Evolutionary conservation across 2,113 vertebrate genomes (phyloP).

Genomic region (Anser cygnoides): DNA sequence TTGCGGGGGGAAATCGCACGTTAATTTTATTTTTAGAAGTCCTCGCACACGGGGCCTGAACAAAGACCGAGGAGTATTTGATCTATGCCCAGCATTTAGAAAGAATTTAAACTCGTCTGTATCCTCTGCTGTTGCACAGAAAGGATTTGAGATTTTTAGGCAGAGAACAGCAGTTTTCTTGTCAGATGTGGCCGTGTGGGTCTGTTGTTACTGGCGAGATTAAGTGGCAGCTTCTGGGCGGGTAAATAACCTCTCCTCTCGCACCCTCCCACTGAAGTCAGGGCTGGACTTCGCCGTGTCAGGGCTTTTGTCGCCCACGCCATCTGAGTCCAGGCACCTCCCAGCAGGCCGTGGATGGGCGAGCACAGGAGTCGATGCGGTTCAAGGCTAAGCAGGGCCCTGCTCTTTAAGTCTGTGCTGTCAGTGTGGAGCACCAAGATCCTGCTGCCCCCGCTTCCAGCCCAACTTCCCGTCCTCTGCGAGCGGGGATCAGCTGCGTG

Average conservation of each 20-base stretch:
- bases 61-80: neutral
- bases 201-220: neutral
- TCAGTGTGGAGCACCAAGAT: neutral
- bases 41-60: rapidly evolving
- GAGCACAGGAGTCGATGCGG: neutral
- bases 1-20: neutral
- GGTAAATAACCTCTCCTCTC: neutral
- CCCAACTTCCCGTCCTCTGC: rapidly evolving
- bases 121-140: neutral
- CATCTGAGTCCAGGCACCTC: neutral
- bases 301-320: neutral
- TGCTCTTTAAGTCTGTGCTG: neutral
- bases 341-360: neutral
- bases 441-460: neutral
- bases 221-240: neutral
- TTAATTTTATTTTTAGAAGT: neutral
- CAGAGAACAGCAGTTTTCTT: neutral
- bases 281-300: rapidly evolving
- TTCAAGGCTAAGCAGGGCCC: neutral
- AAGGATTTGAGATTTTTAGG: neutral
- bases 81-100: rapidly evolving
- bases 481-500: rapidly evolving
- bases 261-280: neutral
- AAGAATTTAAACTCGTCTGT: neutral
- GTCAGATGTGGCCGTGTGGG: neutral